Percentiles rank a stretch among this genome's conserved stretches.
Conservation (phyloP, 2,888 invertebrate species). For the Scrobipalpa costella region DNA sequence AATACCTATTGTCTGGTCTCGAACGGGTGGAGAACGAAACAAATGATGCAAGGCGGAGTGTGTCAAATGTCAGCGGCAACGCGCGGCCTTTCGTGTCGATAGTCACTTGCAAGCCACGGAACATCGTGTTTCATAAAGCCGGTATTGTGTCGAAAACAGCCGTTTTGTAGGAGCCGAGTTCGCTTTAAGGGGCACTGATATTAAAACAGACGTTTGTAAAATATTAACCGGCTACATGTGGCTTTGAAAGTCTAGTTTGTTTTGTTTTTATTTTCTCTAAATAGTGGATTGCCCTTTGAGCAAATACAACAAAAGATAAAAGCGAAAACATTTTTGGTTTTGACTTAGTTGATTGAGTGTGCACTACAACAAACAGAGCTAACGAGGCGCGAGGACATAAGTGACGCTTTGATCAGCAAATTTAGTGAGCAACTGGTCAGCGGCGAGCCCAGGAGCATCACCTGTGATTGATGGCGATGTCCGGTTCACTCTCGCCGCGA, state of each 20-base stretch:
- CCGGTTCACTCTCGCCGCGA: slow-evolving; percentile 66
- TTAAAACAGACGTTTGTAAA: slow-evolving; percentile 22
- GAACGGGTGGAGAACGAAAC: slow-evolving; percentile 31
- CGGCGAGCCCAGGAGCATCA: slow-evolving; percentile 55
- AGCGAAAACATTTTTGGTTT: neutral
- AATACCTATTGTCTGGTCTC: slow-evolving; percentile 18
- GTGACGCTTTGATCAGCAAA: slow-evolving; percentile 32
- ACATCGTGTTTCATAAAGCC: slow-evolving; percentile 23
- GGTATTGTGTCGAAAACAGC: slow-evolving; percentile 23
- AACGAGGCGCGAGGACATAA: slow-evolving; percentile 7
- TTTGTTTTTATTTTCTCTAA: neutral
- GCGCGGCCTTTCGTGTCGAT: slow-evolving; percentile 34
- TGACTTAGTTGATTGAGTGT: neutral
- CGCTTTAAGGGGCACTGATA: slow-evolving; percentile 16
- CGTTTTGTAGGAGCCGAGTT: slow-evolving; percentile 9
- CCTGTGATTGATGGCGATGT: slow-evolving; percentile 72
- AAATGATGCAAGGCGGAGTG: slow-evolving; percentile 35
- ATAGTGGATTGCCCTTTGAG: neutral
- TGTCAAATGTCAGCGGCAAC: slow-evolving; percentile 37
- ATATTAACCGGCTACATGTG: neutral
- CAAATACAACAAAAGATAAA: too few relatives aligned
- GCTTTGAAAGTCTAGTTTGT: slow-evolving; percentile 2
- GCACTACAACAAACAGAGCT: neutral
- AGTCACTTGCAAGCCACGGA: slow-evolving; percentile 33
- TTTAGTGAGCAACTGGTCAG: slow-evolving; percentile 48